phyloP scores from a whole-genome alignment of 2,113 vertebrate species.

The Morone saxatilis region DNA sequence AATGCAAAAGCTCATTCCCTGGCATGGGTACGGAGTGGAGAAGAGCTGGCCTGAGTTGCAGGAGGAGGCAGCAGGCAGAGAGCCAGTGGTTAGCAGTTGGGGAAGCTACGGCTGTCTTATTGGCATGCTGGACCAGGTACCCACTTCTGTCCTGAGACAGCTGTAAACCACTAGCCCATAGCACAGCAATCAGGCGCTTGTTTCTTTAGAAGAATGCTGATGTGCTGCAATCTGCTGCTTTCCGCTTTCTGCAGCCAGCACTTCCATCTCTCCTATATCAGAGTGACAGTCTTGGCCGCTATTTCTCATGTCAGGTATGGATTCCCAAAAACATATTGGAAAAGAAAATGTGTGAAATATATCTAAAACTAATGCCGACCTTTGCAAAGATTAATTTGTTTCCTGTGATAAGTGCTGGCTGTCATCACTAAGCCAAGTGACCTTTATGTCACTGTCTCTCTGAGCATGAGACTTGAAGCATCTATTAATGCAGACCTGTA shows the following conservation, averaged over 20 bases:
- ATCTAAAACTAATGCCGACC: constrained; percentile 96
- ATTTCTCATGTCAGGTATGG: constrained; percentile 82
- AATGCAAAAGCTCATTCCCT: constrained; percentile 76
- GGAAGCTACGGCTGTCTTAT: constrained; percentile 89
- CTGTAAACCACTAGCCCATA: constrained; percentile 98
- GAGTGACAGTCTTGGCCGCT: constrained; percentile 90
- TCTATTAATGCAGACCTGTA: constrained; percentile 87
- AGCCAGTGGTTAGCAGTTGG: constrained; percentile 91
- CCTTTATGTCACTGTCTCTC: constrained; percentile 90
- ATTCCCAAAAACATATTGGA: constrained; percentile 79
- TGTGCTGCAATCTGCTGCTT: constrained; percentile 88
- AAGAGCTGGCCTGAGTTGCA: constrained; percentile 86
- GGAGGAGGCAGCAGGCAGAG: constrained; percentile 88
- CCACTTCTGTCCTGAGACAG: constrained; percentile 93
- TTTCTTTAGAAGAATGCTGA: constrained; percentile 93
- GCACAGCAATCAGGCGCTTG: constrained; percentile 93
- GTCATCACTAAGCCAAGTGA: constrained; percentile 91
- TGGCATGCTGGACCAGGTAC: constrained; percentile 95
- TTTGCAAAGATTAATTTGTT: constrained; percentile 98
- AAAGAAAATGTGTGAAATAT: constrained; percentile 69
- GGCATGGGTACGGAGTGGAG: constrained; percentile 80
- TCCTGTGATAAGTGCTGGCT: constrained; percentile 90
- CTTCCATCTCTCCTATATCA: constrained; percentile 84
- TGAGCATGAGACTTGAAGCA: constrained; percentile 88
- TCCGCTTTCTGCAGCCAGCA: constrained; percentile 84